A percentile compares a stretch with the other conserved stretches of the same genome.
Conservation (phyloP, 2,113 vertebrate genomes). For the Xyliphius kryptos region DNA sequence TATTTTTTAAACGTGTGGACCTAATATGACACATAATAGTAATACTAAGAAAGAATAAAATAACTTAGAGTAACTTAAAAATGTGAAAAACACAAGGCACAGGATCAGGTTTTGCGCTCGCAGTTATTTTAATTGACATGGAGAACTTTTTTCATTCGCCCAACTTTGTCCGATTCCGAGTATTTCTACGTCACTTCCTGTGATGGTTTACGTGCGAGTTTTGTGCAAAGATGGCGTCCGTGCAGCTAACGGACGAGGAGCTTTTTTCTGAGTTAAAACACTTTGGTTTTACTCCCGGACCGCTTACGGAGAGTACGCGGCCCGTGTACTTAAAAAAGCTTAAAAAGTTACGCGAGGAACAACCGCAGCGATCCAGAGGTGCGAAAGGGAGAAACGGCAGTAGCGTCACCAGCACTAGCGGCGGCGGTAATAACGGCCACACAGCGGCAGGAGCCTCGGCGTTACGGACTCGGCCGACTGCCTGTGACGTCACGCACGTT, state of each 20-base stretch:
- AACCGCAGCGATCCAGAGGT: constrained; percentile 57
- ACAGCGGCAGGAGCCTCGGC: constrained; percentile 56
- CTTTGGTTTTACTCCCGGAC: constrained; percentile 78
- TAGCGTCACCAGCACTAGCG: too few relatives aligned
- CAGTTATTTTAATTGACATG: too few relatives aligned
- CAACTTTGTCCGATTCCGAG: too few relatives aligned
- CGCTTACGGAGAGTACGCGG: constrained; percentile 84
- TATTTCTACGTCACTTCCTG: constrained; percentile 82
- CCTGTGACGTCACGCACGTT: constrained; percentile 64
- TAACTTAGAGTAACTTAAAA: too few relatives aligned
- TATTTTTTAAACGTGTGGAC: too few relatives aligned
- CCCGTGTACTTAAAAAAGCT: constrained; percentile 90
- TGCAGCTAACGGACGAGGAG: constrained; percentile 88
- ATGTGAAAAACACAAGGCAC: too few relatives aligned
- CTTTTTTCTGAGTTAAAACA: constrained; percentile 82
- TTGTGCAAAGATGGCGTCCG: constrained; percentile 77
- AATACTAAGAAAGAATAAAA: too few relatives aligned
- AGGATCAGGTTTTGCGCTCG: too few relatives aligned
- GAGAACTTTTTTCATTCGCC: too few relatives aligned
- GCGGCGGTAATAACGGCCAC: constrained; percentile 62
- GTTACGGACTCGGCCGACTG: constrained; percentile 56
- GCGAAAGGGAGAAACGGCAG: constrained; percentile 67
- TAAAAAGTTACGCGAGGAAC: constrained; percentile 88
- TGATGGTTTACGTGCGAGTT: constrained; percentile 56
- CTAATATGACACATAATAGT: too few relatives aligned